These are phyloP conservation scores for Rhagonycha lutea DNA, from an alignment of 2,888 invertebrate species.

Conservation along the genomic window DNA sequence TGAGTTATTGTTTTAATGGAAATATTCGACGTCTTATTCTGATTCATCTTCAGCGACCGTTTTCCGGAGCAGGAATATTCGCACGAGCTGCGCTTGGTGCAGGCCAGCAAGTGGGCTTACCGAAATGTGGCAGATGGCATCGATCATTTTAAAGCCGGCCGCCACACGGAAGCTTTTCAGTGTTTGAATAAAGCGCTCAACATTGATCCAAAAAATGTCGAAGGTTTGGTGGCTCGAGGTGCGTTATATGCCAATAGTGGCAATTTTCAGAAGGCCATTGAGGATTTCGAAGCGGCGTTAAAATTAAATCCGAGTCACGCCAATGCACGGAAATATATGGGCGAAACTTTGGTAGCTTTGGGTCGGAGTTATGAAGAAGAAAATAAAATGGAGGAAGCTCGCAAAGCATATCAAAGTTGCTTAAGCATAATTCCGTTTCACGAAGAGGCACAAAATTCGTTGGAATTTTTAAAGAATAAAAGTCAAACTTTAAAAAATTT, in stretches of 20 bases:
- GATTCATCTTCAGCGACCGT: conserved; percentile 61
- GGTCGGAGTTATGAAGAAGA: conserved; percentile 89
- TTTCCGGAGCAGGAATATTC: conserved; percentile 83
- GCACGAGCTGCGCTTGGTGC: conserved; percentile 81
- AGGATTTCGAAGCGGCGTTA: conserved; percentile 91
- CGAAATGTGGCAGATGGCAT: conserved; percentile 93
- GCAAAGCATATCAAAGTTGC: conserved; percentile 84
- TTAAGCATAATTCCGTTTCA: conserved; percentile 83
- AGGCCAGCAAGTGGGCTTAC: conserved; percentile 93
- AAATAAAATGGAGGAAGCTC: conserved; percentile 81
- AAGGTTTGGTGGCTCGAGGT: conserved; percentile 89
- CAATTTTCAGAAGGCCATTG: conserved; percentile 90
- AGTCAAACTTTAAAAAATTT: conserved; percentile 60
- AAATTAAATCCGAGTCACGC: conserved; percentile 87
- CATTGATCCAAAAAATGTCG: conserved; percentile 90
- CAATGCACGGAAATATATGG: conserved; percentile 92
- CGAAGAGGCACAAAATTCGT: conserved; percentile 83
- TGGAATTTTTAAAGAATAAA: conserved; percentile 80
- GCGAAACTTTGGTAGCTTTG: conserved; percentile 87
- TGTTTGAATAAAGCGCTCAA: conserved; percentile 90
- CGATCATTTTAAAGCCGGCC: conserved; percentile 89
- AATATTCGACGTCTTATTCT: neutral
- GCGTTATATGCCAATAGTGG: conserved; percentile 93
- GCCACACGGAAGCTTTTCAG: conserved; percentile 93
- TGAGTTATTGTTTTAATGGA: conserved; percentile 50